Conservation (phyloP, 2,888 invertebrate species). For the Protophormia terraenovae region DNA sequence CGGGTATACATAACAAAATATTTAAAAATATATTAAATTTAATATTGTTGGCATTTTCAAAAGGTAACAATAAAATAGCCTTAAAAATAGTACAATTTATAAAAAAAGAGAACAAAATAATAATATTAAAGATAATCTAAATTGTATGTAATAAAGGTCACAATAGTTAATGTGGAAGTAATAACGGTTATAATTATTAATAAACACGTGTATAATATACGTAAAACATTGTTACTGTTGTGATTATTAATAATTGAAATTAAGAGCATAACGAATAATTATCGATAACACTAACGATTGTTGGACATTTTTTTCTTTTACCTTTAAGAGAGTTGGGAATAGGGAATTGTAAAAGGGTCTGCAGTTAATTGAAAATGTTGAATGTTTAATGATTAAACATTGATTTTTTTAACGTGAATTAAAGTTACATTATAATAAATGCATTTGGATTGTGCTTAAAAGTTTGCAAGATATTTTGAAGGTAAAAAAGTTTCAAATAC, state of each 20-base stretch:
- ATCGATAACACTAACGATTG: background rate
- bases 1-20: constrained; percentile 15
- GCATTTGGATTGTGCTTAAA: no score
- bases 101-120: background rate
- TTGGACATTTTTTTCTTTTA: background rate
- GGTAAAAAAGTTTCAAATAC: no score
- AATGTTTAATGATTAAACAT: background rate
- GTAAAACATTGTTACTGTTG: background rate
- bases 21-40: background rate
- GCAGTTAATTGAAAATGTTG: background rate
- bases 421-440: no score
- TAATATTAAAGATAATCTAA: constrained; percentile 23
- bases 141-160: background rate
- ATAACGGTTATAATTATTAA: background rate
- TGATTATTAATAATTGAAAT: background rate
- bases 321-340: background rate
- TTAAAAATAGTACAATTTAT: constrained; percentile 7
- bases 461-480: no score
- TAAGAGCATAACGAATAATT: background rate
- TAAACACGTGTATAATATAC: background rate
- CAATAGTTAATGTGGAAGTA: constrained; percentile 1
- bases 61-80: background rate
- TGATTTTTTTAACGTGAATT: background rate
- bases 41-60: background rate
- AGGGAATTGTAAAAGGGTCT: background rate